phyloP scores from a whole-genome alignment of 2,797 vertebrate genomes.

The Dromococcyx pavoninus region DNA sequence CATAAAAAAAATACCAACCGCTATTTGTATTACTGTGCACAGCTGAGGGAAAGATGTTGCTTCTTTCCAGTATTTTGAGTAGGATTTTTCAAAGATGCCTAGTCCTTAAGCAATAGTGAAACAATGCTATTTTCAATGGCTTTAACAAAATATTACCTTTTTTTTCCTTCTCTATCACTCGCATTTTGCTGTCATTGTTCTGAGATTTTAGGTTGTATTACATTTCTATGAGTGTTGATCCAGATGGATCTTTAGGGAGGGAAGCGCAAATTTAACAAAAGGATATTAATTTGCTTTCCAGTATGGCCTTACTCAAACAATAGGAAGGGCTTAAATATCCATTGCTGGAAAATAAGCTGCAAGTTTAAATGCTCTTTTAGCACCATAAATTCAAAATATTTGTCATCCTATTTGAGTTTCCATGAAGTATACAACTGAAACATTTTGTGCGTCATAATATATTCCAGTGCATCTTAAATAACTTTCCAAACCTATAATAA shows the following conservation, averaged over 20 bases:
- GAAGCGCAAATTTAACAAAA: background rate
- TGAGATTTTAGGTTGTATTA: background rate
- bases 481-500: background rate
- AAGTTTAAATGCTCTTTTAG: background rate
- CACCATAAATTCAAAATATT: background rate
- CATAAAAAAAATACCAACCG: background rate
- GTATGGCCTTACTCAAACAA: background rate
- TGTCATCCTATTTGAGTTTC: background rate
- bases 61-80: background rate
- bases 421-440: background rate
- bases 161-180: background rate
- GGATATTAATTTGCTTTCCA: background rate
- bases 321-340: background rate
- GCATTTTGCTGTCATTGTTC: background rate
- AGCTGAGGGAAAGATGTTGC: background rate
- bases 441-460: accelerated
- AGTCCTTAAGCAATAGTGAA: background rate
- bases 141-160: background rate
- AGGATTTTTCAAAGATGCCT: background rate
- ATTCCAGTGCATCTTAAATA: background rate
- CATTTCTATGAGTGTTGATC: background rate
- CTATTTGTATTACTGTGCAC: background rate
- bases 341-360: background rate
- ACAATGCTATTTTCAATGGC: background rate
- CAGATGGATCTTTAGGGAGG: background rate